A percentile compares a stretch with the other conserved stretches of the same genome.
phyloP scores from a whole-genome alignment of 2,888 invertebrate species.

The Lottia scabra region DNA sequence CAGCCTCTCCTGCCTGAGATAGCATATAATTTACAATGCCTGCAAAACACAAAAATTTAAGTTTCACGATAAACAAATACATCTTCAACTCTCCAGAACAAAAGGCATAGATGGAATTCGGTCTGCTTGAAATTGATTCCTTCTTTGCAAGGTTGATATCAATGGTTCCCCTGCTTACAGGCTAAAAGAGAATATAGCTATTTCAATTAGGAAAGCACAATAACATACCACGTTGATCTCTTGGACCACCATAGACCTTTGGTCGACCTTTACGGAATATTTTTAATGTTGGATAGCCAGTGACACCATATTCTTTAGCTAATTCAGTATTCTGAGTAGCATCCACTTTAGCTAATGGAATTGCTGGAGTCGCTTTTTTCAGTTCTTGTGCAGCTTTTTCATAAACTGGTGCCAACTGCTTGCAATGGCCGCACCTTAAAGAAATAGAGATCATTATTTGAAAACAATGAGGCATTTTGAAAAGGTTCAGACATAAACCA shows the following conservation, averaged over 20 bases:
- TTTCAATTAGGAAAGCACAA: neutral
- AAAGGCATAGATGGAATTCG: too few relatives aligned
- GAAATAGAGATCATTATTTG: neutral
- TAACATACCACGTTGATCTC: conserved; percentile 66
- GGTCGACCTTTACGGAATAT: conserved; percentile 70
- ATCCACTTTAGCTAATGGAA: conserved; percentile 73
- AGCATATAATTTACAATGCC: conserved; percentile 73
- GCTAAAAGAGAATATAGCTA: too few relatives aligned
- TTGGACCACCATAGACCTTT: conserved; percentile 72
- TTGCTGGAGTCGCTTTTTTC: conserved; percentile 63
- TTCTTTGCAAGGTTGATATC: too few relatives aligned
- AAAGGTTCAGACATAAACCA: too few relatives aligned
- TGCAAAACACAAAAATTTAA: conserved; percentile 33
- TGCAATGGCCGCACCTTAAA: conserved; percentile 73
- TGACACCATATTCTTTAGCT: conserved; percentile 69
- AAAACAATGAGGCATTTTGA: too few relatives aligned
- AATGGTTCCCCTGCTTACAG: too few relatives aligned
- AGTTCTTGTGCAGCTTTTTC: conserved; percentile 72
- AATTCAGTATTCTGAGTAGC: conserved; percentile 71
- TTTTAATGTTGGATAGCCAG: conserved; percentile 73
- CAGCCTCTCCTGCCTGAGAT: conserved; percentile 70
- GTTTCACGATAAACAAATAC: too few relatives aligned
- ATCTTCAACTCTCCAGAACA: too few relatives aligned
- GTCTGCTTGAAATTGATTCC: too few relatives aligned
- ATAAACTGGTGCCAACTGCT: conserved; percentile 72